A percentile compares a stretch with the other conserved stretches of the same genome.
These are phyloP conservation scores for Tapirus terrestris DNA, from an alignment of 2,113 vertebrate species.

Conservation along the genomic window DNA sequence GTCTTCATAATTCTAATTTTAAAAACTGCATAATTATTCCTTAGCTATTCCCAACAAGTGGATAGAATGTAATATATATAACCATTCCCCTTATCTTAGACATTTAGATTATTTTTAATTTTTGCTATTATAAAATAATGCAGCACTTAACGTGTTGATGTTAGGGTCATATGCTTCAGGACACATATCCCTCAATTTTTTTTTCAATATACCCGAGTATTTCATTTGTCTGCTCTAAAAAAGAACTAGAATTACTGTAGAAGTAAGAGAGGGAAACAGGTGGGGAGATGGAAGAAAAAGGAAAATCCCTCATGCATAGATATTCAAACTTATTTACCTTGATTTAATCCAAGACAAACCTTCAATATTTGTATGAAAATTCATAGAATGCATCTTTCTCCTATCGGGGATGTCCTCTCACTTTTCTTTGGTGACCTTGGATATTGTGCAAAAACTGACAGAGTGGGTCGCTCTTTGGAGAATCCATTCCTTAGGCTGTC, in stretches of 20 bases:
- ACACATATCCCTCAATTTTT: background rate
- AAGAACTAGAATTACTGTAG: background rate
- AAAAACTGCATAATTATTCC: constrained; percentile 1
- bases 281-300: background rate
- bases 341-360: background rate
- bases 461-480: background rate
- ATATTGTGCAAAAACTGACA: background rate
- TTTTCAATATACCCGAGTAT: background rate
- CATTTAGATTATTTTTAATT: background rate
- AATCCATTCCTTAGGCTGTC: background rate
- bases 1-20: background rate
- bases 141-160: background rate
- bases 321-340: background rate
- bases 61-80: background rate
- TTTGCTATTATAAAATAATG: constrained; percentile 1
- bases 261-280: background rate
- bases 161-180: background rate
- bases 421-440: background rate
- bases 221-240: background rate
- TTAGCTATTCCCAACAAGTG: background rate
- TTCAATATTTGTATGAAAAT: background rate
- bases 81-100: background rate
- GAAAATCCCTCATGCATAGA: background rate
- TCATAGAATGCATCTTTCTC: background rate
- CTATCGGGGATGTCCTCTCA: background rate